Evolutionary conservation across 2,113 vertebrate species (phyloP).

Genomic region (Ophiodon elongatus): DNA sequence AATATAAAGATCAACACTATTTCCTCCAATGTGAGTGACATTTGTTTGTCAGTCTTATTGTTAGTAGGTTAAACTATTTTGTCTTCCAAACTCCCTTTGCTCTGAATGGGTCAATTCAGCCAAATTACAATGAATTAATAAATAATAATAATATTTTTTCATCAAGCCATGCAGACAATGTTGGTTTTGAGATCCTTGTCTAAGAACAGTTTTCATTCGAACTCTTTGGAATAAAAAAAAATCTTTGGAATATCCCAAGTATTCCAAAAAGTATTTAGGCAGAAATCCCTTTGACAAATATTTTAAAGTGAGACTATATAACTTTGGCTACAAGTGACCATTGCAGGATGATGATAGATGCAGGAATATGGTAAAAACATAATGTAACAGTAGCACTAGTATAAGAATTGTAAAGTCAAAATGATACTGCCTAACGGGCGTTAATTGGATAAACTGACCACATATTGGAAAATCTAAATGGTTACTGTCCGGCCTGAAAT

Average conservation of each 20-base stretch:
- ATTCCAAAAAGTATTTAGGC: neutral
- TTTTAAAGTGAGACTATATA: neutral
- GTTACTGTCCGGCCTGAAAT: too few species aligned
- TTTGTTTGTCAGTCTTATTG: neutral
- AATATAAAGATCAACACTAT: neutral
- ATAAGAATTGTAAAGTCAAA: neutral
- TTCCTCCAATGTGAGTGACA: neutral
- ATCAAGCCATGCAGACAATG: too few species aligned
- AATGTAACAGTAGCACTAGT: neutral
- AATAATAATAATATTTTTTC: too few species aligned
- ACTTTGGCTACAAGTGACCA: neutral
- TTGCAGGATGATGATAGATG: neutral
- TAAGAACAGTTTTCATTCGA: too few species aligned
- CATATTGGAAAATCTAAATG: too few species aligned
- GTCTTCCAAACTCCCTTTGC: neutral
- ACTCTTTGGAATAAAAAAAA: too few species aligned
- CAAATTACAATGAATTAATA: too few species aligned
- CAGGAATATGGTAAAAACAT: neutral
- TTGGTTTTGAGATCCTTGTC: too few species aligned
- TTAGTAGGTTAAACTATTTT: neutral
- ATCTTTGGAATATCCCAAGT: too few species aligned
- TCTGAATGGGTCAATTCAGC: neutral
- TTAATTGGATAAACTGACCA: too few species aligned
- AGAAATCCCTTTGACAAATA: neutral
- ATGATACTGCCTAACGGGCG: too few species aligned